Evolutionary conservation across 1,140 invertebrate genomes (phyloP), one percentile per base, ranked within the genome.

Genomic region (Oppia nitens): DNA sequence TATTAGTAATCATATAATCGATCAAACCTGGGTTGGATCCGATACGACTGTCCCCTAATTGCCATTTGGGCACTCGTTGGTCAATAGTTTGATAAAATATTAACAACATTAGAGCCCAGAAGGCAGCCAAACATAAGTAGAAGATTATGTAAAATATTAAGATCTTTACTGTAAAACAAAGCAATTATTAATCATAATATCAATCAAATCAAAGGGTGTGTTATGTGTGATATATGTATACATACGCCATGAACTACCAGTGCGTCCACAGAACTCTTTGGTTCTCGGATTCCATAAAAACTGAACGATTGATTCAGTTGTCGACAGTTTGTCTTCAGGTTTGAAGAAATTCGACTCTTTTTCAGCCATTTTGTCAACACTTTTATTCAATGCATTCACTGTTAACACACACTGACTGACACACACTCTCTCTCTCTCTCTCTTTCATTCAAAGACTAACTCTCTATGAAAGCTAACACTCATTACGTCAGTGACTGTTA

Each of bases 11-110:
- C 2, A 29, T 17, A n/a, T 21, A 2, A 45, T 32, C 17, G 23
- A 55, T 21, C 14, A 20, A 51, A 61, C 85, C 87, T 75, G 92
- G 91, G 78, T 94, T 94, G 67, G 74, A 82, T 63, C 89, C 89
- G 64, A 95, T 90, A 63, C 94, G 72, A 55, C 88, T 89, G 57
- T 78, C 75, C 2, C 82, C 80, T 69, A 85, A 74, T 71, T 84
- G 80, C 82, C 88, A 90, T 74, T 88, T 91, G 11, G 92, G 89
- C 69, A 79, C 77, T 67, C 82, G 82, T 51, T 76, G 72, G 69
- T 93, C 86, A 67, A 96, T 74, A 27, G 90, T 95, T 72, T 90
- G 84, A 71, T 87, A 93, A 76, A 95, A 95, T 64, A 94, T 82
- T 57, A 85, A 81, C 71, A 95, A 75, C 81, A 94, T 83, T 20